phyloP scores from a whole-genome alignment of 2,888 invertebrate species.

The Lasioglossum oenotherae region DNA sequence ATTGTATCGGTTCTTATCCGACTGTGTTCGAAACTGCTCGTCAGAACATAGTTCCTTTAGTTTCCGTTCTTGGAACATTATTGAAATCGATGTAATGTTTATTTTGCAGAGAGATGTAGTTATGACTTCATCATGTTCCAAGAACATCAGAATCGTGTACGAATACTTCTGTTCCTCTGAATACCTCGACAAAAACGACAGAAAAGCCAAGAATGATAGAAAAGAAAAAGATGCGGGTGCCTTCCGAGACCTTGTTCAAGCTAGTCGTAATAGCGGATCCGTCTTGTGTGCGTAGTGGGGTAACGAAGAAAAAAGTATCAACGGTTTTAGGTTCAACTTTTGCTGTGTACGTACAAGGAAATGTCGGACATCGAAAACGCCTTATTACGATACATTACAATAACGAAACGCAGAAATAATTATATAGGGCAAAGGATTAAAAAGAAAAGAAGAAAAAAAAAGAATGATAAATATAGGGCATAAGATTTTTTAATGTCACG shows the following conservation, averaged over 20 bases:
- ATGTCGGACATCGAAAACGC: slow-evolving; percentile 80
- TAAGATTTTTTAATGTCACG: slow-evolving; percentile 64
- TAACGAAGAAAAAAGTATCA: slow-evolving; percentile 29
- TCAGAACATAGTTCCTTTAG: background rate
- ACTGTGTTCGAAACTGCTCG: background rate
- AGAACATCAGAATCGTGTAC: background rate
- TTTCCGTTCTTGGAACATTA: background rate
- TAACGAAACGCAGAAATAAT: slow-evolving; percentile 61
- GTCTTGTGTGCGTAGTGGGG: slow-evolving; percentile 49
- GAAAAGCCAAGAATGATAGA: background rate
- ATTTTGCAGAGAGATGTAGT: background rate
- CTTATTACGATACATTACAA: slow-evolving; percentile 74
- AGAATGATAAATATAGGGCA: slow-evolving; percentile 56
- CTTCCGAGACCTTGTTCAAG: slow-evolving; percentile 58
- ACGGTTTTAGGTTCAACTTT: slow-evolving; percentile 46
- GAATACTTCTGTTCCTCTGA: background rate
- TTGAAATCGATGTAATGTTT: background rate
- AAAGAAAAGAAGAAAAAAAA: background rate
- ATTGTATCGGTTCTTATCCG: background rate
- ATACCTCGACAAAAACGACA: background rate
- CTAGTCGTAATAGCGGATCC: slow-evolving; percentile 71
- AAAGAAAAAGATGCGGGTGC: slow-evolving; percentile 58
- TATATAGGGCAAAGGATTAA: slow-evolving; percentile 55
- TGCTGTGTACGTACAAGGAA: slow-evolving; percentile 61
- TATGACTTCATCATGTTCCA: background rate